phyloP scores from a whole-genome alignment of 2,888 invertebrate species.

The Rhamphomyia laevipes region DNA sequence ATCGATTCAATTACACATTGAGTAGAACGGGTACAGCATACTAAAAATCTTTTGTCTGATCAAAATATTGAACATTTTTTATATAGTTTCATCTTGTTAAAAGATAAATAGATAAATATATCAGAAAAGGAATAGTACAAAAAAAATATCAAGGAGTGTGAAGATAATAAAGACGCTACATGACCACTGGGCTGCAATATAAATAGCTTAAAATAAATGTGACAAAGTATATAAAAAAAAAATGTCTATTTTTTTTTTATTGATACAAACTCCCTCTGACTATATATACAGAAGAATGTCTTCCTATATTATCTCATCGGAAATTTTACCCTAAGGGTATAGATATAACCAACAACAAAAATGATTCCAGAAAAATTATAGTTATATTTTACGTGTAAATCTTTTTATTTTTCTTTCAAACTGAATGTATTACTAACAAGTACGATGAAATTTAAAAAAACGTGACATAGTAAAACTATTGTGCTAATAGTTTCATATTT shows the following conservation, averaged over 20 bases:
- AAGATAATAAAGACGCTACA: slow-evolving; percentile 28
- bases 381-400: no score
- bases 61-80: no score
- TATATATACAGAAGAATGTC: background rate
- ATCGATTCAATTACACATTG: no score
- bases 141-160: slow-evolving; percentile 18
- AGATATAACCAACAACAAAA: background rate
- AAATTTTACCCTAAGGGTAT: background rate
- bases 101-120: background rate
- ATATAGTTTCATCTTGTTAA: no score
- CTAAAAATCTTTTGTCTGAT: no score
- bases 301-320: background rate
- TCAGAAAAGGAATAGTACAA: slow-evolving; percentile 14
- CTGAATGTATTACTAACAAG: no score
- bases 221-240: background rate
- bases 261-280: background rate
- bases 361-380: background rate
- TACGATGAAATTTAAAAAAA: no score
- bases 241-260: background rate
- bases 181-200: slow-evolving; percentile 14
- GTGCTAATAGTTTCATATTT: no score
- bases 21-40: no score
- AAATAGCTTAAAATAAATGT: background rate
- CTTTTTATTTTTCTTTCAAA: no score
- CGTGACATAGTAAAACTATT: no score